Evolutionary conservation across 2,797 vertebrate species (phyloP), one percentile per base, ranked within the genome.

Genomic region (Sebastes minor): DNA sequence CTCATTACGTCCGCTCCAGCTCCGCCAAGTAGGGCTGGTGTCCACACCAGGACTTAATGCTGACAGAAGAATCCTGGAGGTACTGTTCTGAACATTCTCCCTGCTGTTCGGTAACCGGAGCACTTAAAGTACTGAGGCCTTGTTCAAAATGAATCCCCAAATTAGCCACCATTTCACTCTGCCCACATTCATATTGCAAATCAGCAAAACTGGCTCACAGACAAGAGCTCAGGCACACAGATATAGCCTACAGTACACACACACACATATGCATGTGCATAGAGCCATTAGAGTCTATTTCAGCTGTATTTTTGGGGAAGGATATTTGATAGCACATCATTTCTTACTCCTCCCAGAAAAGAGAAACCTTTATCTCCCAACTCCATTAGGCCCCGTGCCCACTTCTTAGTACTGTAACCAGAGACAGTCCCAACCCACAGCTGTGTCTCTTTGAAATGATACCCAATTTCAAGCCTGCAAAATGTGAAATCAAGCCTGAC

Each of bases 321-420:
- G 74, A 67, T 82, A 91, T 77, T 35, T 53, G 73, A 90, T 86
- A 84, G 35, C 52, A 7, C 23, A 28, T 23, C 11, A 22, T 71
- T 81, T 80, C 80, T 80, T 61, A 70, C 69, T 82, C 79, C 76
- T 68, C 18, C 66, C 18, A 71, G 79, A 84, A 71, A 71, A 78
- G 61, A 81, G 56, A 66, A 84, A 86, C 83, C 77, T 88, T 66
- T 84, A 86, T 91, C 82, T 82, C 65, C 67, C 30, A 61, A 22
- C 72, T 86, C 85, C 88, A 91, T 92, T 93, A 88, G 84, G 81
- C 82, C 14, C 62, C 0, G 42, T 81, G 86, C 88, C 88, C 72
- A 82, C 78, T 81, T 69, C 73, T 80, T 28, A 63, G 74, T 76
- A 59, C 49, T 73, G 84, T 61, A 82, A 88, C 78, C 74, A 78